phyloP scores from a whole-genome alignment of 1,140 invertebrate species.

The Achatina immaculata region DNA sequence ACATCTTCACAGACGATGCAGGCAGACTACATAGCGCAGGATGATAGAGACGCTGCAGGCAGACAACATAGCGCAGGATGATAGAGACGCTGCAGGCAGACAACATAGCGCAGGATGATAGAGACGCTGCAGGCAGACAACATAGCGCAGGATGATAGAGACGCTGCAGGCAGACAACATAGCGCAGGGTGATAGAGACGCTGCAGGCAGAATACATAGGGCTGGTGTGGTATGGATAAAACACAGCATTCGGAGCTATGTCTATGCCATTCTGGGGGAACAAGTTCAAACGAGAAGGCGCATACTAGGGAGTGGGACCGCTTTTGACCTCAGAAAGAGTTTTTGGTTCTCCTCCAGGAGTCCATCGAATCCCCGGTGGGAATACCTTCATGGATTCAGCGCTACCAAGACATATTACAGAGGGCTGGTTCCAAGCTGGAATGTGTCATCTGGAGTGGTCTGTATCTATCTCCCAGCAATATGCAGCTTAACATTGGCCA shows the following conservation, averaged over 20 bases:
- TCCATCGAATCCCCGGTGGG: neutral
- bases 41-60: neutral
- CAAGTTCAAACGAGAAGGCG: conserved; percentile 13
- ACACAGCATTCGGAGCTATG: conserved; percentile 34
- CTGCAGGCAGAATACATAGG: too few relatives aligned
- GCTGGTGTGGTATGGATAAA: conserved; percentile 35
- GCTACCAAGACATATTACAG: neutral
- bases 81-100: too few relatives aligned
- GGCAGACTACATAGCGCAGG: neutral
- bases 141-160: too few relatives aligned
- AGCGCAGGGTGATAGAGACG: too few relatives aligned
- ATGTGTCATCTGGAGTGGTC: conserved; percentile 2
- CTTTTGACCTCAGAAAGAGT: neutral
- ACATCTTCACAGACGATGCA: neutral
- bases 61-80: too few relatives aligned
- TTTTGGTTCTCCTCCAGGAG: neutral
- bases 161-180: too few relatives aligned
- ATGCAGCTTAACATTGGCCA: conserved; percentile 20
- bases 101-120: too few relatives aligned
- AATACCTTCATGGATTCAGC: neutral
- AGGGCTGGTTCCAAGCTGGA: neutral
- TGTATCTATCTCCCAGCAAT: conserved; percentile 39
- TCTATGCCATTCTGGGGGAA: conserved; percentile 22
- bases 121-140: too few relatives aligned
- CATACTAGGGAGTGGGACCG: neutral